Evolutionary conservation across 2,888 invertebrate genomes (phyloP).

Genomic region (Agrotis ipsilon): DNA sequence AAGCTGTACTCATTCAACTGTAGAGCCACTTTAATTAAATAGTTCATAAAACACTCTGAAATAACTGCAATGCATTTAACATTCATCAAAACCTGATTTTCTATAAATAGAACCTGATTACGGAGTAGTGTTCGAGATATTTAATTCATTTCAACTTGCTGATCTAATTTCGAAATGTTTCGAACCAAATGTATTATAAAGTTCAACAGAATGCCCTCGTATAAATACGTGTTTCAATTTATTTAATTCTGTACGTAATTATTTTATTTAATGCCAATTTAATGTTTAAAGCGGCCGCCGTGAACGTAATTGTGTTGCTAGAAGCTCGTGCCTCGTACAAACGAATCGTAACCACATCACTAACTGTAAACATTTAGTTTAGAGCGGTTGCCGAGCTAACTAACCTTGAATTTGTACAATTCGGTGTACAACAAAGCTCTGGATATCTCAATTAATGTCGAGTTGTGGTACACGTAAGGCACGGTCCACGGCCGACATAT

Average conservation of each 20-base stretch:
- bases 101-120: conserved; percentile 17
- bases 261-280: conserved; percentile 55
- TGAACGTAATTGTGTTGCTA: conserved; percentile 43
- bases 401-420: conserved; percentile 61
- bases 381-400: conserved; percentile 49
- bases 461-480: conserved; percentile 67
- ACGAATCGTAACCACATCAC: conserved; percentile 59
- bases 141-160: conserved; percentile 17
- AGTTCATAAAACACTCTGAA: neutral
- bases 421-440: conserved; percentile 63
- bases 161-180: conserved; percentile 36
- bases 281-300: conserved; percentile 30
- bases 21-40: neutral
- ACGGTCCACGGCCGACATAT: conserved; percentile 69
- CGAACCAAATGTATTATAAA: conserved; percentile 25
- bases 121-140: conserved; percentile 1
- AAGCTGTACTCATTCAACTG: neutral
- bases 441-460: conserved; percentile 76
- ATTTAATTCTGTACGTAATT: conserved; percentile 38
- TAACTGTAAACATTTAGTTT: conserved; percentile 59
- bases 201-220: conserved; percentile 8
- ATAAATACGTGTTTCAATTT: conserved; percentile 38
- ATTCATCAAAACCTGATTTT: conserved; percentile 21
- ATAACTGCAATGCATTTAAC: conserved; percentile 8
- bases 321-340: conserved; percentile 19